Base-by-base conservation (phyloP, 2,113 vertebrate species). In the Tetrax tetrax region DNA sequence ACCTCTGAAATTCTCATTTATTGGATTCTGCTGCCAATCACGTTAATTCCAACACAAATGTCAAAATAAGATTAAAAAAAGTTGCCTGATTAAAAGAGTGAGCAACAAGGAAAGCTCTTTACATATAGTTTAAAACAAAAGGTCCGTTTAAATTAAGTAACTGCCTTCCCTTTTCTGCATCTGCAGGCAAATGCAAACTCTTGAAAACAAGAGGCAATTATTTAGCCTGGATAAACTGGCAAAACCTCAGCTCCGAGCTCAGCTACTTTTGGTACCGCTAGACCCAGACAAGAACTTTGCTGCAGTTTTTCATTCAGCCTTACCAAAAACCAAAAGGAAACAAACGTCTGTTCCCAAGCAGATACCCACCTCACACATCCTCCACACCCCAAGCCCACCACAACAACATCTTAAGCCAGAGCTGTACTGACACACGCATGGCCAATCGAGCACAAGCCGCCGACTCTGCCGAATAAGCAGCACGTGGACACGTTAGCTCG, bases 1-100 rank as follows among this genome's bases (percentile, higher is more conserved):
- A 96, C 87, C 94, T 91, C 71, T 41, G 87, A 94, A 95, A 92
- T 84, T 95, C 90, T 94, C 94, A 31, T 93, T 97, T 96, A 95
- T 95, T 96, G 84, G 57, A 79, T 91, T 95, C 28, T 53, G 53
- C 92, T 94, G 87, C 92, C 90, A 94, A 68, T 94, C 94, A 91
- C 27, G 6, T 90, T 97, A 97, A 97, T 95, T 96, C 95, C 93
- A 96, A 89, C 51, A 90, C 96, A 97, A 97, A 97, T 97, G 94
- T 95, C 95, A 97, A 96, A 95, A 96, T 83, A 88, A 87, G 92
- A 92, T 89, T 84, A 48, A 65, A 88, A 96, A 77, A 92, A 70
- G 87, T 81, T 90, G 65, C 64, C 48, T 45, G 84, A 95, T 96
- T 85, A 94, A 90, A 86, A 45, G 43, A 72, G 63, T 10, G 53